Evolutionary conservation across 2,888 invertebrate genomes (phyloP).

Genomic region (Tanytarsus gracilentus): DNA sequence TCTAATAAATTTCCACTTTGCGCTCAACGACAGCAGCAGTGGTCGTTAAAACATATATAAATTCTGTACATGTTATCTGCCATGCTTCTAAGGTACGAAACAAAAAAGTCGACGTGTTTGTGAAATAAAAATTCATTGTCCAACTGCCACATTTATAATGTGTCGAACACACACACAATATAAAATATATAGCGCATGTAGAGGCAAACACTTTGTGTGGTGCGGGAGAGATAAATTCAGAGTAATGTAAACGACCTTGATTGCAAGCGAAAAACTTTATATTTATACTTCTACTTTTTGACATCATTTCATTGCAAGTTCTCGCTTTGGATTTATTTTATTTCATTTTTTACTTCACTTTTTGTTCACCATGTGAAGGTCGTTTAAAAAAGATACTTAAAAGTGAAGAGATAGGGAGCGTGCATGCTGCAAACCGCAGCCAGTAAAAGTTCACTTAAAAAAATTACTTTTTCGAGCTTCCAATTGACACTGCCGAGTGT

Average conservation of each 20-base stretch:
- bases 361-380: too few species aligned
- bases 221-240: background rate
- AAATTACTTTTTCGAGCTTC: too few species aligned
- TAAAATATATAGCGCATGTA: too few species aligned
- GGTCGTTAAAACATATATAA: background rate
- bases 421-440: too few species aligned
- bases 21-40: background rate
- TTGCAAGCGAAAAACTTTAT: background rate
- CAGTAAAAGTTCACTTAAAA: too few species aligned
- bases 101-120: background rate
- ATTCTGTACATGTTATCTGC: constrained; percentile 5
- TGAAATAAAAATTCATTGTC: constrained; percentile 13
- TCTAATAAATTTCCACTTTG: constrained; percentile 10
- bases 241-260: constrained; percentile 15
- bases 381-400: too few species aligned
- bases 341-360: too few species aligned
- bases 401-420: too few species aligned
- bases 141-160: background rate
- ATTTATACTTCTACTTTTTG: constrained; percentile 23
- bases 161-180: background rate
- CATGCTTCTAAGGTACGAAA: too few species aligned
- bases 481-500: too few species aligned
- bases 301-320: constrained; percentile 14
- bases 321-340: background rate
- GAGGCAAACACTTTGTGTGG: background rate